Percentiles rank a stretch among this genome's conserved stretches.
These are phyloP conservation scores for Nannoperca australis DNA, from an alignment of 2,797 vertebrate species.

Conservation along the genomic window DNA sequence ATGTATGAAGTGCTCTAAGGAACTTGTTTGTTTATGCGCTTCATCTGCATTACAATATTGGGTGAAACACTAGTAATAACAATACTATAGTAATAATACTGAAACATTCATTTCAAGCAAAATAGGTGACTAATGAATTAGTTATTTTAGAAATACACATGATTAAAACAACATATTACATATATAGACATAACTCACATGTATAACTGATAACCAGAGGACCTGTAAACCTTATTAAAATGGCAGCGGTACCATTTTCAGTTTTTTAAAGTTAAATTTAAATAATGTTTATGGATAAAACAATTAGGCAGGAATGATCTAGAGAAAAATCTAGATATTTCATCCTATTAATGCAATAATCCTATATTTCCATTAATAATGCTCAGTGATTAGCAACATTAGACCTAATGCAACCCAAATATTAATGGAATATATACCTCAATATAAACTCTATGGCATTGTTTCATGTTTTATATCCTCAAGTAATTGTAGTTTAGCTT, in stretches of 20 bases:
- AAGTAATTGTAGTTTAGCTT: no score
- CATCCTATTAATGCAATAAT: not conserved
- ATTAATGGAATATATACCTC: no score
- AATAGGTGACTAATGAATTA: not conserved
- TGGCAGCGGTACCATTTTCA: not conserved
- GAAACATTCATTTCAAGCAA: not conserved
- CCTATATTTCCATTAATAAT: no score
- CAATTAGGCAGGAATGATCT: not conserved
- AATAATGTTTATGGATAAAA: not conserved
- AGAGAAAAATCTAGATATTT: not conserved
- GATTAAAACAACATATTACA: not conserved
- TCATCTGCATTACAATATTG: not conserved
- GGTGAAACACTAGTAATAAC: no score
- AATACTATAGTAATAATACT: not conserved
- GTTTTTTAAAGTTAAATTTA: not conserved
- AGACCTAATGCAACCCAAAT: not conserved
- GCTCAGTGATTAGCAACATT: not conserved
- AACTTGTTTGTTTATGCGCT: conserved; percentile 25
- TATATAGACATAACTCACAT: not conserved
- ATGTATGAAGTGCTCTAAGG: conserved; percentile 26
- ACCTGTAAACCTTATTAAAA: not conserved
- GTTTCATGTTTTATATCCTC: no score
- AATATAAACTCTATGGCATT: no score
- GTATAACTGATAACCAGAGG: not conserved
- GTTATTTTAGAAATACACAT: not conserved